phyloP scores from a whole-genome alignment of 2,113 vertebrate genomes.

The Eidolon helvum region DNA sequence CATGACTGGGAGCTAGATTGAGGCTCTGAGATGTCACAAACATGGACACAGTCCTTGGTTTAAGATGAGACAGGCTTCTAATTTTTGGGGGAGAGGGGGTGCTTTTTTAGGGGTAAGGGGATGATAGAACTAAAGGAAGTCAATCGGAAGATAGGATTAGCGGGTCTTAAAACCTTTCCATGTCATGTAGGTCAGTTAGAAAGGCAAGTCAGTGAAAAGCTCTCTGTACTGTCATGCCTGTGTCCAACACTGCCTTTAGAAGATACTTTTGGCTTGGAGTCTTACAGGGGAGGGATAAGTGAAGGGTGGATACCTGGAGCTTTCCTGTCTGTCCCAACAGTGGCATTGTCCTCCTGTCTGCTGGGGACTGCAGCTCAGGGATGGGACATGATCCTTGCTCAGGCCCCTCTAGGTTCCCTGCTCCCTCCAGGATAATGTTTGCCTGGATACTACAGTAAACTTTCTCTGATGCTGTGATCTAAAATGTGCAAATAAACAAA shows the following conservation, averaged over 20 bases:
- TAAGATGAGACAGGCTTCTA: neutral
- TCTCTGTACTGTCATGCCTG: neutral
- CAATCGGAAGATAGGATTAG: neutral
- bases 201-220: neutral
- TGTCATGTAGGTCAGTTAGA: neutral
- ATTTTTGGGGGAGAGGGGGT: neutral
- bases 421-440: neutral
- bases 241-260: neutral
- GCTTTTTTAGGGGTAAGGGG: neutral
- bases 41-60: neutral
- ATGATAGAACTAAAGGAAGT: neutral
- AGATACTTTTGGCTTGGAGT: neutral
- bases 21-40: neutral
- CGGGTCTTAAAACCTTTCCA: neutral
- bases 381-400: neutral
- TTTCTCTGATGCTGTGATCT: neutral
- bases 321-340: neutral
- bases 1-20: neutral
- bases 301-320: fast-evolving
- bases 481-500: neutral
- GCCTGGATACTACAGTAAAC: neutral
- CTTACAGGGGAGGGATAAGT: neutral
- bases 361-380: neutral
- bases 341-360: neutral
- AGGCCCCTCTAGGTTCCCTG: neutral